Conservation (phyloP, 1,140 invertebrate species). For the Amyelois transitella region DNA sequence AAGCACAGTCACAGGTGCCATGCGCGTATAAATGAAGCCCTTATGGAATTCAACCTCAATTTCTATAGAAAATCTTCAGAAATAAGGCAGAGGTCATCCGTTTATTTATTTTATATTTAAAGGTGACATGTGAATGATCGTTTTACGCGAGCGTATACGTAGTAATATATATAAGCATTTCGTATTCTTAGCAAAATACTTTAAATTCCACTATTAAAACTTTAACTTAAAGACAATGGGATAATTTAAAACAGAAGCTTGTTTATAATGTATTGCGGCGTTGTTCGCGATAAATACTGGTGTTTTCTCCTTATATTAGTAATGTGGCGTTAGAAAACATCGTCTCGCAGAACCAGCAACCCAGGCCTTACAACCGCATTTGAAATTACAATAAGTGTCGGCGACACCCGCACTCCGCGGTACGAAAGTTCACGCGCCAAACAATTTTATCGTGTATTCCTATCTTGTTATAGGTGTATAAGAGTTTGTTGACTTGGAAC, state of each 20-base stretch:
- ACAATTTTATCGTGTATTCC: constrained; percentile 42
- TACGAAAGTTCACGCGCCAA: constrained; percentile 52
- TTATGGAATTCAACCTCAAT: no score
- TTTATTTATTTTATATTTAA: no score
- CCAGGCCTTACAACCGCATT: constrained; percentile 45
- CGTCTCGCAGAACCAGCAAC: constrained; percentile 22
- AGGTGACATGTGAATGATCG: no score
- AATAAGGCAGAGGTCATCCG: no score
- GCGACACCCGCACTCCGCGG: constrained; percentile 29
- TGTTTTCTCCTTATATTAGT: neutral
- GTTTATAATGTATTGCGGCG: neutral
- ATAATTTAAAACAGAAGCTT: neutral
- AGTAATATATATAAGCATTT: no score
- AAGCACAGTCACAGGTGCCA: no score
- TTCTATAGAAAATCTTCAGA: no score
- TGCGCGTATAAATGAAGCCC: no score
- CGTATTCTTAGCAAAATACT: no score
- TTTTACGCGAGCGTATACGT: no score
- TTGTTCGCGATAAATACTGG: neutral
- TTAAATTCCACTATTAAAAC: no score
- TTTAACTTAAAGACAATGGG: no score
- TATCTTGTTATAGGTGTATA: constrained; percentile 24
- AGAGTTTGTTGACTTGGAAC: constrained; percentile 17
- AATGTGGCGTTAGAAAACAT: constrained; percentile 19
- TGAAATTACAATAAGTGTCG: constrained; percentile 65